Evolutionary conservation across 2,888 invertebrate genomes (phyloP).

Genomic region (Nephrotoma appendiculata): DNA sequence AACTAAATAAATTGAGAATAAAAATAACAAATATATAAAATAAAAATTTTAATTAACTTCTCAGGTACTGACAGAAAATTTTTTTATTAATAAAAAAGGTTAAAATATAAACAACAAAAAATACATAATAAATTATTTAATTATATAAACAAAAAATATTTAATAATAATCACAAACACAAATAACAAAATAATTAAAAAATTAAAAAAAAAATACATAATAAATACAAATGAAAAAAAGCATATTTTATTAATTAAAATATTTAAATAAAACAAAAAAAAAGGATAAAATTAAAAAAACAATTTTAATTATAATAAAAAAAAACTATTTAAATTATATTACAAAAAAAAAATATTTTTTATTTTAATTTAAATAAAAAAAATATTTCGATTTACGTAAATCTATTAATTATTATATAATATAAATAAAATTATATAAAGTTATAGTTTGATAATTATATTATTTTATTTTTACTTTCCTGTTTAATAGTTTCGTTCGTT

Average conservation of each 20-base stretch:
- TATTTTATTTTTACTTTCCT: not conserved
- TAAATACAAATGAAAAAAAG: not conserved
- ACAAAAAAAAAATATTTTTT: not conserved
- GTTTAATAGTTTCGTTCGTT: not conserved
- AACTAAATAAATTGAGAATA: not conserved
- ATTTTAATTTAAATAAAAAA: not conserved
- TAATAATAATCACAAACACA: not conserved
- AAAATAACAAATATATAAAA: not conserved
- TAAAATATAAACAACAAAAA: not conserved
- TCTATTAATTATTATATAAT: not conserved
- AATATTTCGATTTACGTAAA: not conserved
- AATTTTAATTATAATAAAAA: not conserved
- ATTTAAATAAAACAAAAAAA: not conserved
- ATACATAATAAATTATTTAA: not conserved
- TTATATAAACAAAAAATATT: not conserved
- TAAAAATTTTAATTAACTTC: constrained; percentile 2
- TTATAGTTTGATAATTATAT: not conserved
- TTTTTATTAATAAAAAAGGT: not conserved
- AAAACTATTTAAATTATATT: not conserved
- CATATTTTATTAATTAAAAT: not conserved
- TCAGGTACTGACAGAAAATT: constrained; percentile 1
- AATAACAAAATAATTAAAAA: not conserved
- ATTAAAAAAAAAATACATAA: not conserved
- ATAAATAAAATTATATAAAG: not conserved
- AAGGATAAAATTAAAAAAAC: not conserved